Conservation (phyloP, 2,888 invertebrate species). For the Eupsilia transversa region DNA sequence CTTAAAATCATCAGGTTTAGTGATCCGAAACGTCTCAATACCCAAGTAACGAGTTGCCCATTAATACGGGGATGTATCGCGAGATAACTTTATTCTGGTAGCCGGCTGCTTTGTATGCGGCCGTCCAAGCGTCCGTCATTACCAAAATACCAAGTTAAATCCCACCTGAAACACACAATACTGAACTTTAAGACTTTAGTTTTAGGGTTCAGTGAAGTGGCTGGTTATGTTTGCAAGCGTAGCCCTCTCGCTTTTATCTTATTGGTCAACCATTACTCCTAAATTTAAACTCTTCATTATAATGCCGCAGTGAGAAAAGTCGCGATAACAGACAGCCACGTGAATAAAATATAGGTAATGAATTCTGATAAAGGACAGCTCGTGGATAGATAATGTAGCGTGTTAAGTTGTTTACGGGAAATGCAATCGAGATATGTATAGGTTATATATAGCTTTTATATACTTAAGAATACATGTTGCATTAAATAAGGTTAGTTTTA, state of each 20-base stretch:
- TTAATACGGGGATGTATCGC: conserved; percentile 90
- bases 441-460: conserved; percentile 24
- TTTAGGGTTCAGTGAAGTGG: conserved; percentile 63
- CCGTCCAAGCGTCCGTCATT: conserved; percentile 89
- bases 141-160: conserved; percentile 77
- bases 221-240: conserved; percentile 73
- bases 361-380: conserved; percentile 85
- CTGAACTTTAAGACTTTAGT: conserved; percentile 67
- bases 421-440: conserved; percentile 62
- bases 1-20: conserved; percentile 81
- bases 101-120: conserved; percentile 90
- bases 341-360: conserved; percentile 88
- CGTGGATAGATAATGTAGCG: conserved; percentile 70
- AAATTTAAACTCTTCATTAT: conserved; percentile 91
- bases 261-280: conserved; percentile 90
- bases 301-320: conserved; percentile 89
- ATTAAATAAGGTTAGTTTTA: conserved; percentile 3
- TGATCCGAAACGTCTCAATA: conserved; percentile 89
- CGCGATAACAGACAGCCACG: conserved; percentile 84
- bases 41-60: conserved; percentile 90
- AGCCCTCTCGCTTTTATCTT: conserved; percentile 90
- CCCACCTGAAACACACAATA: conserved; percentile 61
- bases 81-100: conserved; percentile 91
- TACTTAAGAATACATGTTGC: conserved; percentile 2
- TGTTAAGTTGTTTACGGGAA: conserved; percentile 65